Percentiles rank a stretch among this genome's conserved stretches.
Conservation (phyloP, 2,888 invertebrate species). For the Ectemnius continuus region DNA sequence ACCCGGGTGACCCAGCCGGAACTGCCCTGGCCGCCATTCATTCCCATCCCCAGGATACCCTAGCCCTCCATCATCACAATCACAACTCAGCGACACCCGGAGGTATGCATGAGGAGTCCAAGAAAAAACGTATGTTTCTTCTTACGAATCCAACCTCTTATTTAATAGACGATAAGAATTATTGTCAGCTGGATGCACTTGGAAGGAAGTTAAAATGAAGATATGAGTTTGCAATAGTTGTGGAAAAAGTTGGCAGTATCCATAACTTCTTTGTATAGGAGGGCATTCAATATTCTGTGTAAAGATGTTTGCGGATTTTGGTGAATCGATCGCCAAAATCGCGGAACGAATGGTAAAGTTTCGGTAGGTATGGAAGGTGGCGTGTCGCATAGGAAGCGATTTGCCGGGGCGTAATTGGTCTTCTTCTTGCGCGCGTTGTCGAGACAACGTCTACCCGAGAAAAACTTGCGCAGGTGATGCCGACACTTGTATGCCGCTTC, state of each 20-base stretch:
- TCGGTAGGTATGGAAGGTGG: slow-evolving; percentile 10
- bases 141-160: slow-evolving; percentile 67
- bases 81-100: slow-evolving; percentile 71
- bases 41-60: slow-evolving; percentile 73
- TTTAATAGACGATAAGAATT: background rate
- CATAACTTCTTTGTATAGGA: background rate
- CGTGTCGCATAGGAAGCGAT: slow-evolving; percentile 45
- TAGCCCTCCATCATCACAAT: slow-evolving; percentile 74
- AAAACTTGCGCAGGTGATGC: slow-evolving; percentile 57
- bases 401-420: slow-evolving; percentile 70
- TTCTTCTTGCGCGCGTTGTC: slow-evolving; percentile 71
- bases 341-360: slow-evolving; percentile 30
- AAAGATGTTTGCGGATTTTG: background rate
- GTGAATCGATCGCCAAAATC: background rate
- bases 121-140: slow-evolving; percentile 77
- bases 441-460: slow-evolving; percentile 61
- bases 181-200: background rate
- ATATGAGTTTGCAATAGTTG: no score
- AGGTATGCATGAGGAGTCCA: slow-evolving; percentile 76
- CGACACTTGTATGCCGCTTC: slow-evolving; percentile 54
- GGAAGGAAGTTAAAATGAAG: background rate
- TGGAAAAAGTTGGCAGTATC: background rate
- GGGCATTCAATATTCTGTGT: background rate
- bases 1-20: slow-evolving; percentile 72
- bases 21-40: slow-evolving; percentile 72